phyloP scores from a whole-genome alignment of 2,113 vertebrate species.

The Colistium nudipinnis region DNA sequence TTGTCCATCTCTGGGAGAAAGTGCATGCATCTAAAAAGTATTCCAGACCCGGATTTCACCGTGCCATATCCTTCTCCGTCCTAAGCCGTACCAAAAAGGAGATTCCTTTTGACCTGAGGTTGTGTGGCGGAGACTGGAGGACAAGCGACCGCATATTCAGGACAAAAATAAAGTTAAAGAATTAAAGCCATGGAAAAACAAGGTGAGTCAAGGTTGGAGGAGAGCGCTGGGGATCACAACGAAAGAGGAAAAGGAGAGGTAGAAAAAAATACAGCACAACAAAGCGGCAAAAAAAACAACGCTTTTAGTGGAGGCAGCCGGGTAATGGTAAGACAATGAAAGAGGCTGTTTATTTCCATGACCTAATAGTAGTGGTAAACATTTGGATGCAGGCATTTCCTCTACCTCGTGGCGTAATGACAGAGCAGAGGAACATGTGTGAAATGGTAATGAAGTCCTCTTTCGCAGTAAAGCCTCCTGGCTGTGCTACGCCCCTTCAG shows the following conservation, averaged over 20 bases:
- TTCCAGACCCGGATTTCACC: too few relatives aligned
- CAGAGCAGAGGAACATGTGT: conserved; percentile 60
- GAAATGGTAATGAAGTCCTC: conserved; percentile 74
- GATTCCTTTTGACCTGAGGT: conserved; percentile 13
- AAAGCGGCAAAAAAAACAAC: neutral
- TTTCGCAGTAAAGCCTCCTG: conserved; percentile 54
- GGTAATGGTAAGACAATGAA: conserved; percentile 9
- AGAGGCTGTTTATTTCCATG: conserved; percentile 71
- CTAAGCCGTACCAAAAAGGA: neutral
- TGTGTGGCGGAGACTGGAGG: conserved; percentile 7
- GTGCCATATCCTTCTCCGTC: too few relatives aligned
- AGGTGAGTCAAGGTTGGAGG: conserved; percentile 4
- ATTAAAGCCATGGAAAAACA: conserved; percentile 29
- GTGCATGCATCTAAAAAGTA: too few relatives aligned
- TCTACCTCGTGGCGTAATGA: conserved; percentile 70
- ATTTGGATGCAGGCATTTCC: conserved; percentile 71
- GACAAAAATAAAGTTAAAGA: conserved; percentile 10
- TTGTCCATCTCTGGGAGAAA: too few relatives aligned
- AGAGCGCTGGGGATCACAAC: conserved; percentile 19
- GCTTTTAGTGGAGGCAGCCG: neutral
- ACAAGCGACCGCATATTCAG: conserved; percentile 4
- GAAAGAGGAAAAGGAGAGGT: neutral
- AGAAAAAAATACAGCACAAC: conserved; percentile 36
- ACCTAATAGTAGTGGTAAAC: conserved; percentile 60
- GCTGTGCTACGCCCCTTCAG: conserved; percentile 24